Evolutionary conservation across 2,797 vertebrate species (phyloP), one percentile per base, ranked within the genome.

Genomic region (Rhadinocentrus ornatus): DNA sequence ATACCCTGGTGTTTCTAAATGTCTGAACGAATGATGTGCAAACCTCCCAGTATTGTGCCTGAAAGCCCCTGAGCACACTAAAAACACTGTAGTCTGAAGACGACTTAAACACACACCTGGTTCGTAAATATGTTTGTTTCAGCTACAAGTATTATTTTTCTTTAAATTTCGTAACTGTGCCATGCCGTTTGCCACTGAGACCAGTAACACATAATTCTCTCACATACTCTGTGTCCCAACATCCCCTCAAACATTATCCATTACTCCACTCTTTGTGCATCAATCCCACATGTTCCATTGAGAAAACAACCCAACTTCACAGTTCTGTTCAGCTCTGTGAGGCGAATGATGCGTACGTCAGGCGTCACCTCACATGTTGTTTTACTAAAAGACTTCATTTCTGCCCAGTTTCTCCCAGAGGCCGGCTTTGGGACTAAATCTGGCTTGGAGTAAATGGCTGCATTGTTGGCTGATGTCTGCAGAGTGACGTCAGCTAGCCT

Each of bases 391-490:
- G 27, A 71, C 77, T 78, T 81, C 80, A 84, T 73, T 71, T 67
- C 62, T 22, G 46, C 56, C 66, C 74, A 34, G 78, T 78, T 85
- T 63, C 76, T 78, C 50, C 13, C 68, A 78, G 81, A 81, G 85
- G 78, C 86, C 83, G 46, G 84, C 75, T 86, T 57, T 64, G 78
- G 84, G 86, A 82, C 86, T 71, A 71, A 88, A 88, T 82, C 75
- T 91, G 79, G 77, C 76, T 62, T 24, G 59, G 67, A 77, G 74
- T 90, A 89, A 89, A 91, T 83, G 70, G 89, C 77, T 74, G 82
- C 82, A 87, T 91, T 92, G 91, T 92, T 89, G 78, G 82, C 78
- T 56, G 68, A 75, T 73, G 88, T 80, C 83, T 83, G 73, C 29
- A 50, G 52, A 69, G 69, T 90, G 90, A 91, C 81, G 82, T 89